Evolutionary conservation across 2,113 vertebrate species (phyloP).

Genomic region (Chauna torquata): DNA sequence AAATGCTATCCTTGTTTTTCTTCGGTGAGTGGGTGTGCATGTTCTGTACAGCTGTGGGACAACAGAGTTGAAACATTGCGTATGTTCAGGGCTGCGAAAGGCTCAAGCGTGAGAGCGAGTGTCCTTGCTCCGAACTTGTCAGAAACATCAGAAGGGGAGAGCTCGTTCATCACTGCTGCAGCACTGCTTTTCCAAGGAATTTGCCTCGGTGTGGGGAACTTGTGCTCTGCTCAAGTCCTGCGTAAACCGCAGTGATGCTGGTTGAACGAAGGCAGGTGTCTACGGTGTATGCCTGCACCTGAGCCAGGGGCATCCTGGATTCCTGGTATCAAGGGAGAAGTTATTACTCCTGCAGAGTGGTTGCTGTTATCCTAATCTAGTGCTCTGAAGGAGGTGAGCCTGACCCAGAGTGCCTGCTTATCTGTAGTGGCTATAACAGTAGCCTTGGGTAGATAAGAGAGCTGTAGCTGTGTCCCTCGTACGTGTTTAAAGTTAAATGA

Average conservation of each 20-base stretch:
- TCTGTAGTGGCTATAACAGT: neutral
- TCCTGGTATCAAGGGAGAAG: neutral
- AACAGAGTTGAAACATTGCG: neutral
- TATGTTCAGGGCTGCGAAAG: neutral
- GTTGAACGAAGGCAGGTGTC: neutral
- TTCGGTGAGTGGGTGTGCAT: neutral
- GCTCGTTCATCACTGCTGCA: rapidly evolving
- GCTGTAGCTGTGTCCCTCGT: rapidly evolving
- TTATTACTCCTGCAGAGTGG: neutral
- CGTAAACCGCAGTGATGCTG: rapidly evolving
- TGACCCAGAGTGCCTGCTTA: neutral
- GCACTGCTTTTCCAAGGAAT: neutral
- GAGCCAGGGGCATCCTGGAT: neutral
- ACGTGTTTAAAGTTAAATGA: neutral
- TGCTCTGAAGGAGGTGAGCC: neutral
- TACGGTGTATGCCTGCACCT: neutral
- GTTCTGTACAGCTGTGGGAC: neutral
- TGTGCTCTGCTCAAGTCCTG: rapidly evolving
- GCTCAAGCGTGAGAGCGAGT: neutral
- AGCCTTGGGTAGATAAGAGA: rapidly evolving
- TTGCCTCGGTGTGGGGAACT: neutral
- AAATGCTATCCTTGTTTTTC: neutral
- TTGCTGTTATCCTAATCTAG: neutral
- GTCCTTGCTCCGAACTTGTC: neutral
- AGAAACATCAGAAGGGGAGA: neutral